phyloP scores from a whole-genome alignment of 2,888 invertebrate species.

The Deilephila porcellus region DNA sequence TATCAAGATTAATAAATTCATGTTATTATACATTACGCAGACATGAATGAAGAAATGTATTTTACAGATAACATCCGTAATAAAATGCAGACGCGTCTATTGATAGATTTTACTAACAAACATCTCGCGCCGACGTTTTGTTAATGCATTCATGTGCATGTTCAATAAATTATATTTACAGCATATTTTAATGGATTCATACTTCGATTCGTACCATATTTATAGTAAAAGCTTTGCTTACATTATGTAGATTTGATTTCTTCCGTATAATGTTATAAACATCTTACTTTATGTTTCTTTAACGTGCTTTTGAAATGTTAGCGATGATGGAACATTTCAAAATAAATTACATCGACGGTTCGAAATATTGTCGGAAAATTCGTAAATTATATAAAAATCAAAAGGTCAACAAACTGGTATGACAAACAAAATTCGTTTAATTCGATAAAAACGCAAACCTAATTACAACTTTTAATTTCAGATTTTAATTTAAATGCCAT shows the following conservation, averaged over 20 bases:
- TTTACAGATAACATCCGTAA: neutral
- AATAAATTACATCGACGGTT: too few relatives aligned
- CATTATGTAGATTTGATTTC: neutral
- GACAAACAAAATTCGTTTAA: too few relatives aligned
- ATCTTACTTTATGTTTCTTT: too few relatives aligned
- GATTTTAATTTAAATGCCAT: too few relatives aligned
- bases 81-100: conserved; percentile 1
- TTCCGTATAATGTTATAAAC: too few relatives aligned
- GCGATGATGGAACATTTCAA: too few relatives aligned
- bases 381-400: too few relatives aligned
- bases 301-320: too few relatives aligned
- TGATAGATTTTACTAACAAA: conserved; percentile 4
- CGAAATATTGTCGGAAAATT: too few relatives aligned
- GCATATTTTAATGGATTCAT: neutral
- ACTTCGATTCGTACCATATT: neutral
- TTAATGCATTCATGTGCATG: conserved; percentile 5
- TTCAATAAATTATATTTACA: neutral
- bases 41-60: conserved; percentile 44
- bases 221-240: neutral
- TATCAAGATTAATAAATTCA: neutral
- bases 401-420: too few relatives aligned
- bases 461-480: too few relatives aligned
- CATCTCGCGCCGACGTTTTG: neutral
- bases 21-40: conserved; percentile 29
- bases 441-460: too few relatives aligned